These are phyloP conservation scores for Cetoscarus ocellatus DNA, from an alignment of 2,797 vertebrate species.

Conservation along the genomic window DNA sequence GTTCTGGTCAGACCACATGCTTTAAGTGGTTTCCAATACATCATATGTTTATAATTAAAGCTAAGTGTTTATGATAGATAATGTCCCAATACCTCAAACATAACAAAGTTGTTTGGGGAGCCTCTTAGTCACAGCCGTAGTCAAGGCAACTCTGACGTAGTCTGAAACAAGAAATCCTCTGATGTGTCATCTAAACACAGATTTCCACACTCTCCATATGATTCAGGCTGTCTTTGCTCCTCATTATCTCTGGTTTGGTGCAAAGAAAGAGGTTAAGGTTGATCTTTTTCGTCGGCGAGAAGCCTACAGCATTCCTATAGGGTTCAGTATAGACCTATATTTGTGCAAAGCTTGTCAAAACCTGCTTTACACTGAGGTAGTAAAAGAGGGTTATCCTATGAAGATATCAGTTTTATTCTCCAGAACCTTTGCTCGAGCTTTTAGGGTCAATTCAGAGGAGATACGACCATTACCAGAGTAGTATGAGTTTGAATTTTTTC, in stretches of 20 bases:
- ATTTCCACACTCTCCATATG: constrained; percentile 13
- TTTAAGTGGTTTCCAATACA: too few relatives aligned
- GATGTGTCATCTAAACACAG: constrained; percentile 32
- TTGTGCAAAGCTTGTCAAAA: constrained; percentile 37
- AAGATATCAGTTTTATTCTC: constrained; percentile 7
- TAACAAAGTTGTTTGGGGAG: constrained; percentile 1
- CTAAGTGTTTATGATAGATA: constrained; percentile 1
- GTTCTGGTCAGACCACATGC: too few relatives aligned
- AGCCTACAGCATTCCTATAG: constrained; percentile 34
- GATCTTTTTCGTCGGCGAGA: constrained; percentile 32
- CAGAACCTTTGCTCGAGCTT: constrained; percentile 25
- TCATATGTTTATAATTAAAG: too few relatives aligned
- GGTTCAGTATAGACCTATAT: constrained; percentile 24
- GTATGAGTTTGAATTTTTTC: constrained; percentile 4
- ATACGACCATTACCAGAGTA: constrained; percentile 10
- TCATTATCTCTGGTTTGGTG: constrained; percentile 22
- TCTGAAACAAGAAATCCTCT: constrained; percentile 27
- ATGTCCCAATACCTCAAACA: constrained; percentile 1
- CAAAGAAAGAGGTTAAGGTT: constrained; percentile 1
- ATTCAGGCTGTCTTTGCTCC: constrained; percentile 13
- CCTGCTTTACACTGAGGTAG: constrained; percentile 22
- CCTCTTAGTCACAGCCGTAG: constrained; percentile 12
- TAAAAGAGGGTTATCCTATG: constrained; percentile 39
- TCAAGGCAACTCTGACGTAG: constrained; percentile 4
- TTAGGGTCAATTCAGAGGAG: constrained; percentile 26